Conservation (phyloP, 2,888 invertebrate species). For the Oxycera nigricornis region DNA sequence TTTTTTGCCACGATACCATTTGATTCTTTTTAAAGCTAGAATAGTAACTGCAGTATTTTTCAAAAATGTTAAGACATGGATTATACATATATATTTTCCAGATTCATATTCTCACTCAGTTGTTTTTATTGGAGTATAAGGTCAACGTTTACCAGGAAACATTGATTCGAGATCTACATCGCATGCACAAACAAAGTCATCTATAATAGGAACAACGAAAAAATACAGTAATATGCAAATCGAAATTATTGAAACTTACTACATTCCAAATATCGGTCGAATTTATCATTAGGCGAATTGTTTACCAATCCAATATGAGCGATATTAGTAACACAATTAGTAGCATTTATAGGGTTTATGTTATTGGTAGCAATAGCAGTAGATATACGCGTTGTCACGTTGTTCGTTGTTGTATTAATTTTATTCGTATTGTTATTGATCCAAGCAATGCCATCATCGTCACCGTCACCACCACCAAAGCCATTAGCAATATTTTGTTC, state of each 20-base stretch:
- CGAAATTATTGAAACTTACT: constrained; percentile 55
- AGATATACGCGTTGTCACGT: constrained; percentile 20
- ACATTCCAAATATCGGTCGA: constrained; percentile 58
- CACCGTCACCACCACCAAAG: constrained; percentile 16
- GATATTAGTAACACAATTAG: constrained; percentile 32
- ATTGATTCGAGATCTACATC: not conserved
- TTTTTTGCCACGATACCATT: too few relatives aligned
- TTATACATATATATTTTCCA: too few relatives aligned
- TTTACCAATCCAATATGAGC: constrained; percentile 41
- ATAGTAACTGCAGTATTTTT: too few relatives aligned
- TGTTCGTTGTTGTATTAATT: not conserved
- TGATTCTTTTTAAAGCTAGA: too few relatives aligned
- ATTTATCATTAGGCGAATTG: constrained; percentile 50
- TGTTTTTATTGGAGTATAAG: constrained; percentile 6
- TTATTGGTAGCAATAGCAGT: constrained; percentile 34
- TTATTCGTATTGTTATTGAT: constrained; percentile 31
- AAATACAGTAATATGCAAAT: too few relatives aligned
- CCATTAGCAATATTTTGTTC: constrained; percentile 2
- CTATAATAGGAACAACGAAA: too few relatives aligned
- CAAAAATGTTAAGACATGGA: too few relatives aligned
- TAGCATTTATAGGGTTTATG: constrained; percentile 34
- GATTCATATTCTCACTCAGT: not conserved
- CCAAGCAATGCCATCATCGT: constrained; percentile 37
- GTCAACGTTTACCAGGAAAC: not conserved
- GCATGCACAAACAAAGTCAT: constrained; percentile 16